phyloP scores from a whole-genome alignment of 2,888 invertebrate genomes.

The Scaptomyza parva region DNA sequence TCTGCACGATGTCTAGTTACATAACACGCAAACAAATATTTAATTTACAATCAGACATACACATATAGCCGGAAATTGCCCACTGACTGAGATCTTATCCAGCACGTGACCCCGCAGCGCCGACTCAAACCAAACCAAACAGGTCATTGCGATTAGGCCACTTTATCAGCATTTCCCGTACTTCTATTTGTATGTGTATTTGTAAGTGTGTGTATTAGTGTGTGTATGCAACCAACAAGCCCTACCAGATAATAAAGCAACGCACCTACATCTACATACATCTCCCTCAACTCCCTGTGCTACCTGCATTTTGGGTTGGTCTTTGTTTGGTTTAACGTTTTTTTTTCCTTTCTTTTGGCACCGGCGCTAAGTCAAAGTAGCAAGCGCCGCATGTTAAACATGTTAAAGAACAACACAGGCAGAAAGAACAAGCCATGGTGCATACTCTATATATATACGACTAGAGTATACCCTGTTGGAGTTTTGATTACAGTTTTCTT shows the following conservation, averaged over 20 bases:
- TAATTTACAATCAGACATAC: slow-evolving; percentile 64
- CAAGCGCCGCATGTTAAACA: slow-evolving; percentile 77
- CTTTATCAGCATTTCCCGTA: slow-evolving; percentile 52
- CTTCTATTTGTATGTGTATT: not conserved
- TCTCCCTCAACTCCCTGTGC: slow-evolving; percentile 17
- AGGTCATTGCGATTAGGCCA: slow-evolving; percentile 73
- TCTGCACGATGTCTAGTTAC: slow-evolving; percentile 58
- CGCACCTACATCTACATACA: slow-evolving; percentile 24
- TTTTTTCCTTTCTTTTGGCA: slow-evolving; percentile 36
- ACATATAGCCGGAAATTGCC: slow-evolving; percentile 74
- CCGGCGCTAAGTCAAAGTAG: slow-evolving; percentile 75
- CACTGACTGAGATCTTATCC: slow-evolving; percentile 79
- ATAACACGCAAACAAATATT: slow-evolving; percentile 73
- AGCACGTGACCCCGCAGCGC: slow-evolving; percentile 74
- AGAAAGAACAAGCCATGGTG: slow-evolving; percentile 29
- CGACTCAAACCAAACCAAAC: slow-evolving; percentile 34
- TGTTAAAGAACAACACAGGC: slow-evolving; percentile 58
- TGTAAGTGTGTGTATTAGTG: slow-evolving; percentile 15
- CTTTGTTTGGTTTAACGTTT: slow-evolving; percentile 66
- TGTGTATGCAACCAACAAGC: slow-evolving; percentile 34
- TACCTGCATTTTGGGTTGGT: slow-evolving; percentile 40
- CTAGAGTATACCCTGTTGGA: not conserved
- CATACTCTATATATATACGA: not conserved
- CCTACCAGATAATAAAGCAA: slow-evolving; percentile 45
- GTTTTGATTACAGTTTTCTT: too few species aligned